phyloP scores from a whole-genome alignment of 2,113 vertebrate species.

The Eolophus roseicapilla region DNA sequence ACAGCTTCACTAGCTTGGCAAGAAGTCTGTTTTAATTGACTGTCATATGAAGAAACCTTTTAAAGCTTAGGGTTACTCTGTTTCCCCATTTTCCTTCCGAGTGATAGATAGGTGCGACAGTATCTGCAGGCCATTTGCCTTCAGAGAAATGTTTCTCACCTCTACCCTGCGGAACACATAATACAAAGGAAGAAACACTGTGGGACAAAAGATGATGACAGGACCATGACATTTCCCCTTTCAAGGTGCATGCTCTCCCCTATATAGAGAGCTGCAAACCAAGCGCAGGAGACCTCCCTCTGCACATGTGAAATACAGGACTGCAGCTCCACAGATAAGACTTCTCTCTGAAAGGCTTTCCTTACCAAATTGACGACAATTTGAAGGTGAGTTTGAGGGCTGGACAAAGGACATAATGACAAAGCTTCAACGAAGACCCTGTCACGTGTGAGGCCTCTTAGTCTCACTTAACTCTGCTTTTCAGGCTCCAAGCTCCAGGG shows the following conservation, averaged over 20 bases:
- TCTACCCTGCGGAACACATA: accelerated
- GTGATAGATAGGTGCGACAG: accelerated
- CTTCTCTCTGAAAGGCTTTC: not conserved
- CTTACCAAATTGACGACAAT: not conserved
- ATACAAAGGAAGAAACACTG: not conserved
- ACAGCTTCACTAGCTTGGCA: not conserved
- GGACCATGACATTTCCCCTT: not conserved
- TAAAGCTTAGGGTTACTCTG: not conserved
- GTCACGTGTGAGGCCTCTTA: not conserved
- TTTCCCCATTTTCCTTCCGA: not conserved
- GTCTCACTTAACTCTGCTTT: not conserved
- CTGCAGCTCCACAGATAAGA: not conserved
- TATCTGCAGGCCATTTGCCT: not conserved
- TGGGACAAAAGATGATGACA: not conserved
- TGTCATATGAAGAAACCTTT: not conserved
- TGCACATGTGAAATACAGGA: not conserved
- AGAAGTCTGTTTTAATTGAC: not conserved
- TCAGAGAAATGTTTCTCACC: not conserved
- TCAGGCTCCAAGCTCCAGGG: not conserved
- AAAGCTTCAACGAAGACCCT: not conserved
- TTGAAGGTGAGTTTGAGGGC: not conserved
- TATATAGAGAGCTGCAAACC: not conserved
- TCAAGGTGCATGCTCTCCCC: accelerated
- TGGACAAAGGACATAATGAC: not conserved
- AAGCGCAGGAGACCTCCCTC: not conserved